These are phyloP conservation scores for Sebastes itinus DNA, from an alignment of 2,797 vertebrate genomes.

Conservation along the genomic window DNA sequence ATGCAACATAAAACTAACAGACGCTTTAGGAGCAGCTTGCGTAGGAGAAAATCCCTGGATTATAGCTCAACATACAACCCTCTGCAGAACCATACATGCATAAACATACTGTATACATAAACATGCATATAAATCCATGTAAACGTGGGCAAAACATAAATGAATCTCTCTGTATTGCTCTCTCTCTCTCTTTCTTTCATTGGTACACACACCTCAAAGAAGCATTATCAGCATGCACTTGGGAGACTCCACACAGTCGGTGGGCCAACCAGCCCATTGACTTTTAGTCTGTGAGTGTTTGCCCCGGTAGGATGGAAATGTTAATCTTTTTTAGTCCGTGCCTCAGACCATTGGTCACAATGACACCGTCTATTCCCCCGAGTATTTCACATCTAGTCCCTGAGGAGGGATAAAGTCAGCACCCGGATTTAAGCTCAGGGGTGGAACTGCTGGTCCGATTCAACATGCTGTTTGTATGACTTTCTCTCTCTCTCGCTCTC, in stretches of 20 bases:
- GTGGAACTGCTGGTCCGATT: constrained; percentile 24
- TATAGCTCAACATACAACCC: constrained; percentile 5
- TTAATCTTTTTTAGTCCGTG: constrained; percentile 35
- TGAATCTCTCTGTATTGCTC: not conserved
- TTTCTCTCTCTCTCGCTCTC: not conserved
- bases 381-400: constrained; percentile 19
- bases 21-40: not conserved
- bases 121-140: not conserved
- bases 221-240: not conserved
- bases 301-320: constrained; percentile 21
- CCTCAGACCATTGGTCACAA: constrained; percentile 46
- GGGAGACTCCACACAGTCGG: constrained; percentile 19
- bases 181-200: not conserved
- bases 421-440: constrained; percentile 16
- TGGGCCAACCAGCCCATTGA: constrained; percentile 48
- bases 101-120: not conserved
- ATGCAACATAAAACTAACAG: constrained; percentile 40
- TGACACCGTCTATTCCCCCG: constrained; percentile 18
- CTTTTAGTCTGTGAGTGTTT: constrained; percentile 33
- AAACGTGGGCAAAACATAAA: not conserved
- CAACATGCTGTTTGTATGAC: constrained; percentile 7
- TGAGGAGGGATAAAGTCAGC: constrained; percentile 28
- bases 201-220: not conserved
- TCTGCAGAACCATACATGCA: not conserved
- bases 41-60: constrained; percentile 13